Conservation (phyloP, 2,888 invertebrate genomes). For the Malthinus seriepunctatus region DNA sequence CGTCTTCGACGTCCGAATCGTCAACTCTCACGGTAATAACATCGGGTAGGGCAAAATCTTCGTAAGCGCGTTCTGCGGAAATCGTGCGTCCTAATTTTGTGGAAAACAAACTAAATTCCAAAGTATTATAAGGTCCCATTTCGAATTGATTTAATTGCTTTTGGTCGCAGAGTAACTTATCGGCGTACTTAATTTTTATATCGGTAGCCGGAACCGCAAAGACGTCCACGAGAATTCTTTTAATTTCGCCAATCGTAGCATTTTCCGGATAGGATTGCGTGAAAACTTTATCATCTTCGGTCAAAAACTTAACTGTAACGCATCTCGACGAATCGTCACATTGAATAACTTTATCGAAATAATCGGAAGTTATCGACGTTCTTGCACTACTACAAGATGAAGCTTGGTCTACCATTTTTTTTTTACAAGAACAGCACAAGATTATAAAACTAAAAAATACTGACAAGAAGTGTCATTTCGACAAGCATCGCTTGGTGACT, state of each 20-base stretch:
- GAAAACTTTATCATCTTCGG: constrained; percentile 49
- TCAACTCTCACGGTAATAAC: constrained; percentile 60
- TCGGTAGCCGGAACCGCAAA: constrained; percentile 60
- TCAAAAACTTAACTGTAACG: constrained; percentile 47
- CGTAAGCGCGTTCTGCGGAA: constrained; percentile 46
- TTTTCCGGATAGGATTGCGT: constrained; percentile 60
- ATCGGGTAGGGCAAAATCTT: constrained; percentile 53
- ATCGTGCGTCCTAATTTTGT: constrained; percentile 40
- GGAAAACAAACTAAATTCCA: constrained; percentile 41
- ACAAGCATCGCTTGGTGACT: not conserved
- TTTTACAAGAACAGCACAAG: no score
- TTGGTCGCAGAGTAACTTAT: constrained; percentile 46
- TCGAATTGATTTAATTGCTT: constrained; percentile 37
- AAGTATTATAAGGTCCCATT: constrained; percentile 38
- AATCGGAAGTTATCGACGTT: not conserved
- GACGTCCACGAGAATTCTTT: constrained; percentile 62
- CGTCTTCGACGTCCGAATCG: constrained; percentile 49
- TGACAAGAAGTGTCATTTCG: not conserved
- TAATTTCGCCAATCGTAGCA: constrained; percentile 62
- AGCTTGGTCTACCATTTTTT: not conserved
- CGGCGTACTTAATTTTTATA: constrained; percentile 57
- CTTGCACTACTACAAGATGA: not conserved
- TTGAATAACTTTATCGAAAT: not conserved
- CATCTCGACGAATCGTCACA: not conserved
- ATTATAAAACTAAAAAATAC: no score